Conservation (phyloP, 2,797 vertebrate genomes). For the Ctenopoma multispine region DNA sequence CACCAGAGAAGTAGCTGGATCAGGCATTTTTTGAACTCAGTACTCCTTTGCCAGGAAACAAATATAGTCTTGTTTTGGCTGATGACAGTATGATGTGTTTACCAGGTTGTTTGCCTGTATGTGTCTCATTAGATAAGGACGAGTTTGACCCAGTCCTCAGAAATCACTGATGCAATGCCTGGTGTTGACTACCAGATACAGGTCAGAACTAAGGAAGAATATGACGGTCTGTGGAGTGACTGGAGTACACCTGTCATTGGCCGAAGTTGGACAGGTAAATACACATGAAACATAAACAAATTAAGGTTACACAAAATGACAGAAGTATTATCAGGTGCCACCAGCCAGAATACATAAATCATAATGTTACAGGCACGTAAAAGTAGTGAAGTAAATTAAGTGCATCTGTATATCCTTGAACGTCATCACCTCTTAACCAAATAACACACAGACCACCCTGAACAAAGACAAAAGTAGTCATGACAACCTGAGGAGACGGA, state of each 20-base stretch:
- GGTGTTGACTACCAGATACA: constrained; percentile 81
- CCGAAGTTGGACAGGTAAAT: constrained; percentile 86
- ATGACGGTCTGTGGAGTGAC: constrained; percentile 86
- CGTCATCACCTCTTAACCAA: neutral
- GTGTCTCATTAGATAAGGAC: constrained; percentile 6
- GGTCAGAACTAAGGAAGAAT: constrained; percentile 87
- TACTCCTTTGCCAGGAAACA: neutral
- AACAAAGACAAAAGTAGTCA: constrained; percentile 42
- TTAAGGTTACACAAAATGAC: no score
- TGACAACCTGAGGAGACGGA: constrained; percentile 24
- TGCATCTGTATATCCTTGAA: neutral
- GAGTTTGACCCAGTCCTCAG: fast-evolving
- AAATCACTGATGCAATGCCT: constrained; percentile 81
- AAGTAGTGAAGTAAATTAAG: neutral
- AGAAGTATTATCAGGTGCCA: neutral
- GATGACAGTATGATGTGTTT: constrained; percentile 5
- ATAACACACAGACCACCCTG: neutral
- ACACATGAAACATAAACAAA: neutral
- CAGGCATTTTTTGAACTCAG: neutral
- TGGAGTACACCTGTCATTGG: constrained; percentile 85
- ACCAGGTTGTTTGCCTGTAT: neutral
- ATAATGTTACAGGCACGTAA: neutral
- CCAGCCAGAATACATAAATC: neutral
- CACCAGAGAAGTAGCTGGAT: neutral
- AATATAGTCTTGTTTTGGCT: neutral